Conservation (phyloP, 1,140 invertebrate genomes). For the Lordiphosa stackelbergi region DNA sequence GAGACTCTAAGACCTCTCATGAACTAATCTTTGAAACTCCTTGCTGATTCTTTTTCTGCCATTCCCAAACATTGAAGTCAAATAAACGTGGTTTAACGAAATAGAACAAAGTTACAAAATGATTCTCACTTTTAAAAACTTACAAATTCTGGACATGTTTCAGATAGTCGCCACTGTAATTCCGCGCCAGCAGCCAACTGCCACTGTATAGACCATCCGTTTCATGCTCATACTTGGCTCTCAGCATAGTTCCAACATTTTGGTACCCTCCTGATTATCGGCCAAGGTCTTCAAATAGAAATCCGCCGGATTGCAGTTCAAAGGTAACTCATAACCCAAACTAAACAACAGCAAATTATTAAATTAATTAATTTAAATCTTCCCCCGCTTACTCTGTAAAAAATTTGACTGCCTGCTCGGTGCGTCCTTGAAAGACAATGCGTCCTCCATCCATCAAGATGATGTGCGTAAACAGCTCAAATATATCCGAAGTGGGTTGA, state of each 20-base stretch:
- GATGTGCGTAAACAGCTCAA: constrained; percentile 88
- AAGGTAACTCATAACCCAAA: constrained; percentile 80
- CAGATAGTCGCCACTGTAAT: constrained; percentile 55
- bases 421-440: constrained; percentile 88
- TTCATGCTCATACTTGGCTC: constrained; percentile 73
- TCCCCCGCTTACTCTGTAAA: constrained; percentile 81
- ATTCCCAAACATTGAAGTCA: too few species aligned
- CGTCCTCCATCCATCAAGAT: constrained; percentile 87
- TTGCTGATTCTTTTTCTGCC: too few species aligned
- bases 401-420: constrained; percentile 80
- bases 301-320: constrained; percentile 84
- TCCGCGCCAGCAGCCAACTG: constrained; percentile 60
- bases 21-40: too few species aligned
- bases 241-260: constrained; percentile 67
- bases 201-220: constrained; percentile 65
- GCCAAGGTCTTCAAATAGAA: constrained; percentile 82
- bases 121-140: constrained; percentile 6
- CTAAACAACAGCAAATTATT: constrained; percentile 62
- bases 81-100: too few species aligned
- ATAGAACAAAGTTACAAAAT: too few species aligned
- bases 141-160: constrained; percentile 60
- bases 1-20: too few species aligned
- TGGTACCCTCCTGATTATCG: constrained; percentile 74
- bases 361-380: neutral
- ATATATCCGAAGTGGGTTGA: constrained; percentile 91